Evolutionary conservation across 2,797 vertebrate species (phyloP).

Genomic region (Rhinella marina): DNA sequence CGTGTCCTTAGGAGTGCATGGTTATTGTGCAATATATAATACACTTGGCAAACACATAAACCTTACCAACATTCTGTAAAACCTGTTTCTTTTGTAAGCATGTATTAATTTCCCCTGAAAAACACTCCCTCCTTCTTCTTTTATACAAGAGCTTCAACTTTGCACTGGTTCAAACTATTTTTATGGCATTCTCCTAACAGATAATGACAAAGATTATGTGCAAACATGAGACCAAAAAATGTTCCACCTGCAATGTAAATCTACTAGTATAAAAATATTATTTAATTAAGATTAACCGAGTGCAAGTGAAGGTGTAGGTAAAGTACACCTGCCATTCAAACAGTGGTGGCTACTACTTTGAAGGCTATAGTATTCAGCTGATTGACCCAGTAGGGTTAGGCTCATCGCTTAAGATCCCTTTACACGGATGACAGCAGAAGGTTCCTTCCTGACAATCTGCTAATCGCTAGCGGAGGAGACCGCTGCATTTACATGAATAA

Average conservation of each 20-base stretch:
- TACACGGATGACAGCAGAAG: too few species aligned
- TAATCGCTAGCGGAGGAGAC: too few species aligned
- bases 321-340: too few species aligned
- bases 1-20: conserved; percentile 50
- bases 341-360: too few species aligned
- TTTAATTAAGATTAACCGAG: not conserved
- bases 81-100: conserved; percentile 68
- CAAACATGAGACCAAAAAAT: not conserved
- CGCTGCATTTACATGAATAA: too few species aligned
- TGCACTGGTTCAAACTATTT: conserved; percentile 27
- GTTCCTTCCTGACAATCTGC: too few species aligned
- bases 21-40: conserved; percentile 63
- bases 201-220: not conserved
- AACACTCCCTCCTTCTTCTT: conserved; percentile 43
- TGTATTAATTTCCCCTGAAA: conserved; percentile 42
- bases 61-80: conserved; percentile 65
- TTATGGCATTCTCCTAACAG: not conserved
- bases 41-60: conserved; percentile 60
- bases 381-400: too few species aligned
- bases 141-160: conserved; percentile 36
- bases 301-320: not conserved
- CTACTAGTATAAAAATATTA: not conserved
- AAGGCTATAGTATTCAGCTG: too few species aligned
- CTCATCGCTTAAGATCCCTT: too few species aligned
- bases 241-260: conserved; percentile 7